These are phyloP conservation scores for Circaetus cinerascens DNA, from an alignment of 2,113 vertebrate genomes.

Conservation along the genomic window DNA sequence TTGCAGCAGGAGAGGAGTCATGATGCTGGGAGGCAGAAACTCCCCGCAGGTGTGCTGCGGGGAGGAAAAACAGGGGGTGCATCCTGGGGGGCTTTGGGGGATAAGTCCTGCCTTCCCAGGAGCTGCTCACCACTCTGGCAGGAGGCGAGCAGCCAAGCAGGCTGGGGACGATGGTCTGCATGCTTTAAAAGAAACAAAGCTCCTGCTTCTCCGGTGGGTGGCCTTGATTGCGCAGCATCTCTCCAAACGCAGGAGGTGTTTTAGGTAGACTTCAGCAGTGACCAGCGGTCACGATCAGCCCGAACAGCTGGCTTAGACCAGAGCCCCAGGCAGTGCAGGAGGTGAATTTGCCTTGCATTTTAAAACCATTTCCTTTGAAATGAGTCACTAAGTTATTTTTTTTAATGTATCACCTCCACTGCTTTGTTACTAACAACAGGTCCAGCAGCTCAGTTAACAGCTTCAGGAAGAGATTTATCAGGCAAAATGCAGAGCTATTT, in stretches of 20 bases:
- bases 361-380: not conserved
- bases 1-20: not conserved
- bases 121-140: fast-evolving
- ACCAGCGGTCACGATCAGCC: not conserved
- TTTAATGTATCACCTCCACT: not conserved
- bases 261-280: not conserved
- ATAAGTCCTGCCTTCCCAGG: not conserved
- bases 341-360: not conserved
- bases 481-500: fast-evolving
- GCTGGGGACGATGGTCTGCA: not conserved
- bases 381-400: not conserved
- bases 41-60: fast-evolving
- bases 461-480: not conserved
- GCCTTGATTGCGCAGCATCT: not conserved
- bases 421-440: not conserved
- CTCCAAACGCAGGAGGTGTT: not conserved
- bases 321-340: not conserved
- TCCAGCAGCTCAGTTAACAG: not conserved
- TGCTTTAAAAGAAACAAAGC: not conserved
- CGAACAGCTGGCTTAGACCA: not conserved
- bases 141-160: not conserved
- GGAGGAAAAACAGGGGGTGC: not conserved
- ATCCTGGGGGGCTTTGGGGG: fast-evolving
- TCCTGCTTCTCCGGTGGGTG: not conserved
- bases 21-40: not conserved